These are phyloP conservation scores for Cloeon dipterum DNA, from an alignment of 2,888 invertebrate species.

Conservation along the genomic window DNA sequence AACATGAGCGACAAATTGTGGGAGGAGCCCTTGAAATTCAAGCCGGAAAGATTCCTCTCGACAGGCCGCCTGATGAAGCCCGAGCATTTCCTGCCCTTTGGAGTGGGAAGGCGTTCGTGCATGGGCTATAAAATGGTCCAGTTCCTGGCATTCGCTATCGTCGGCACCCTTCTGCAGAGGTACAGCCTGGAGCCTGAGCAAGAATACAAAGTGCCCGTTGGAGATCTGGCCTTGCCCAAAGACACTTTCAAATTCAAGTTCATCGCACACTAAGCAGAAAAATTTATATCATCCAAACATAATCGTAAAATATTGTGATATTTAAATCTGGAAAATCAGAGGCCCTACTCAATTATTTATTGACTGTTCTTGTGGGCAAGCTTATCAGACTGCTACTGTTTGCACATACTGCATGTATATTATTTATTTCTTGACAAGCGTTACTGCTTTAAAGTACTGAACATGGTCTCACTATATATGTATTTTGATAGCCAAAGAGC, in stretches of 20 bases:
- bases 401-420: too few relatives aligned
- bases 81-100: constrained; percentile 39
- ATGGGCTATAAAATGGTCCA: constrained; percentile 45
- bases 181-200: constrained; percentile 25
- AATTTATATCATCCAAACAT: too few relatives aligned
- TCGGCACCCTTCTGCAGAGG: constrained; percentile 28
- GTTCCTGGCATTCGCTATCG: constrained; percentile 26
- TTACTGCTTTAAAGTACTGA: too few relatives aligned
- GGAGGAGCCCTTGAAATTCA: constrained; percentile 30
- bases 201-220: constrained; percentile 26
- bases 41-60: constrained; percentile 33
- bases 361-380: too few relatives aligned
- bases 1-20: constrained; percentile 37
- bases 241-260: constrained; percentile 26
- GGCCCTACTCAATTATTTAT: too few relatives aligned
- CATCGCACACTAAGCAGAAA: constrained; percentile 2
- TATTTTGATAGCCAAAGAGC: too few relatives aligned
- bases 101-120: constrained; percentile 37
- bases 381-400: too few relatives aligned
- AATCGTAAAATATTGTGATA: too few relatives aligned
- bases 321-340: too few relatives aligned
- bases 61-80: constrained; percentile 27
- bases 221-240: constrained; percentile 27
- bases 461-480: too few relatives aligned
- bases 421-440: too few relatives aligned